Base-by-base conservation (phyloP, 2,888 invertebrate genomes). In the Drosophila neonasuta region DNA sequence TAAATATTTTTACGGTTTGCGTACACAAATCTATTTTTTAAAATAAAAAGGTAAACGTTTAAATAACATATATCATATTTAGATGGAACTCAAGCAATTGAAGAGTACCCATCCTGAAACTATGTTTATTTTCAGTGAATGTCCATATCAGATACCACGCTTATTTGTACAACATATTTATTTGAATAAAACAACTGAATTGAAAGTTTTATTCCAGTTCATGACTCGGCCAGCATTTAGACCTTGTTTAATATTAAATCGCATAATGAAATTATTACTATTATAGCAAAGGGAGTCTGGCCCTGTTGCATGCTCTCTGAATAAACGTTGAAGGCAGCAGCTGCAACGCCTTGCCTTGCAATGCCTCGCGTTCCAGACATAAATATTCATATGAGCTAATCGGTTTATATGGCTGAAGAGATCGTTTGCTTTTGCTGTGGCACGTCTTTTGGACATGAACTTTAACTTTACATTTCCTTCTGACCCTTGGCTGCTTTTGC, bases 341-440 rank as follows among this genome's bases (percentile, higher is more conserved):
- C 34, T 65, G 44, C 44, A 42, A 57, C 52, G 41, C n/a, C n/a
- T 36, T 24, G 24, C 6, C 36, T 11, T 11, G 36, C 34, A 11
- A 13, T 41, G n/a, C 11, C 42, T 58, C 41, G 51, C 59, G 52
- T 13, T 58, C 13, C 39, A 50, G n/a, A 61, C 84, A 78, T 83
- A 82, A 83, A 83, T 85, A 83, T 83, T 83, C 83, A 83, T 83
- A 69, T 69, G 73, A 60, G 66, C 74, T 80, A 83, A 83, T 85
- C 79, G 80, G 80, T 79, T 85, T 85, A 85, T 77, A 58, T 56
- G 45, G 32, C 32, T 36, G n/a, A 36, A 65, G 68, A 78, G 71
- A 82, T 74, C 71, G 71, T 69, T 64, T 59, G 55, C 65, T 59
- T 70, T 69, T 44, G 57, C 74, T 67, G 60, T 82, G 59, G 60